Percentiles rank a stretch among this genome's conserved stretches.
Evolutionary conservation across 1,140 invertebrate genomes (phyloP).

Genomic region (Homalodisca vitripennis): DNA sequence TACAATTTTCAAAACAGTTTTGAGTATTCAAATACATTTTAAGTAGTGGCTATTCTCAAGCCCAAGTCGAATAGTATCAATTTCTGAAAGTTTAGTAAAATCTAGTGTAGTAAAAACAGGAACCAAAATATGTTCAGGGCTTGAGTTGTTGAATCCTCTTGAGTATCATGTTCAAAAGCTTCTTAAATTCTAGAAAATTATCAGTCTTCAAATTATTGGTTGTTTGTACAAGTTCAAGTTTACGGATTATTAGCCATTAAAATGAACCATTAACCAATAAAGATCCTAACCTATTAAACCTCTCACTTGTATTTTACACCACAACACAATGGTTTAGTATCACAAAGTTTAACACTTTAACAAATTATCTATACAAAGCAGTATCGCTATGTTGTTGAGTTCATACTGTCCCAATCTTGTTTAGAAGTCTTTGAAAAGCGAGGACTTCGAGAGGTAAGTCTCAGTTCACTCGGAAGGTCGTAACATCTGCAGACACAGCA

Average conservation of each 20-base stretch:
- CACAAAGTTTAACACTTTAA: background rate
- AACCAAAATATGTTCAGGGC: background rate
- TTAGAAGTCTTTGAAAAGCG: background rate
- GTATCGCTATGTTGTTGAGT: background rate
- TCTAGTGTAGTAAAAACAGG: background rate
- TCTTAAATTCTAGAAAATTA: background rate
- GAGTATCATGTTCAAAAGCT: background rate
- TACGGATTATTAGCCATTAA: background rate
- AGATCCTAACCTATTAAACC: background rate
- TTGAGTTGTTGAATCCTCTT: background rate
- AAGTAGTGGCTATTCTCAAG: background rate
- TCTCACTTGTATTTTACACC: no score
- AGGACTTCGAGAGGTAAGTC: constrained; percentile 11
- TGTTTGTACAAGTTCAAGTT: background rate
- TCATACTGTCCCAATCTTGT: background rate
- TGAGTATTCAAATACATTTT: background rate
- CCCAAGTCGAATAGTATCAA: background rate
- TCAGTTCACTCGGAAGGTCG: constrained; percentile 72
- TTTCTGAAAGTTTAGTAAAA: background rate
- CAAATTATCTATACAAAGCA: background rate
- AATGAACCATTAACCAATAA: background rate
- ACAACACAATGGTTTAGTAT: no score
- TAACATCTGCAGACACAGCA: constrained; percentile 87
- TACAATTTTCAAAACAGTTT: background rate
- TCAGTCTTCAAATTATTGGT: constrained; percentile 3